These are phyloP conservation scores for Tapirus terrestris DNA, from an alignment of 2,113 vertebrate genomes.

Conservation along the genomic window DNA sequence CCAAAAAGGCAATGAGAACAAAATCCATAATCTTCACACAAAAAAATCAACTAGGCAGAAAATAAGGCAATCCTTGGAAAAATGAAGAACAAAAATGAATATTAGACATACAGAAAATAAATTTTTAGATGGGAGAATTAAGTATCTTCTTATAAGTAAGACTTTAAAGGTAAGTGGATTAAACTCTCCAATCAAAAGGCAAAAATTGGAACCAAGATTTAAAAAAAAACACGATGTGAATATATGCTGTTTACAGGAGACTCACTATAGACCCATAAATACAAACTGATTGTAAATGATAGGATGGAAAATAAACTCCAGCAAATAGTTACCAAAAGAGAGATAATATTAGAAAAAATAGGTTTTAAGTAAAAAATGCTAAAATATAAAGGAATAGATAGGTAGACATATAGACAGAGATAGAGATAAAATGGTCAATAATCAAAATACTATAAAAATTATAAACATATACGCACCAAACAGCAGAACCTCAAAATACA, in stretches of 20 bases:
- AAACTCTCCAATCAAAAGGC: not conserved
- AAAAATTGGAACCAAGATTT: not conserved
- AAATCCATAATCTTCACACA: too few species aligned
- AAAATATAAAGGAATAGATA: not conserved
- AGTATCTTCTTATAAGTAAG: not conserved
- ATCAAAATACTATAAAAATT: not conserved
- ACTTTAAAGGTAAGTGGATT: not conserved
- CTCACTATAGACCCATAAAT: not conserved
- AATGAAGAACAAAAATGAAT: too few species aligned
- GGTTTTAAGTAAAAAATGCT: not conserved
- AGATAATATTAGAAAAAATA: not conserved
- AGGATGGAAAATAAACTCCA: not conserved
- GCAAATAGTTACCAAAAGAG: not conserved
- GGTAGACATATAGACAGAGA: not conserved
- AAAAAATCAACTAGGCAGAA: too few species aligned
- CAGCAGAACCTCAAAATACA: not conserved
- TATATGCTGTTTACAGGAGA: not conserved
- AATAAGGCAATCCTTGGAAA: not conserved
- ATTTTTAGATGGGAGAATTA: too few species aligned
- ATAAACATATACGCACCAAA: not conserved
- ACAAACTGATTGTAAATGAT: not conserved
- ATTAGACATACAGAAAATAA: too few species aligned
- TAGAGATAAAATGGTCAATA: not conserved
- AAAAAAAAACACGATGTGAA: too few species aligned
- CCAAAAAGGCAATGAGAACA: too few species aligned